Base-by-base conservation (phyloP, 2,888 invertebrate genomes). In the Sympetrum striolatum region DNA sequence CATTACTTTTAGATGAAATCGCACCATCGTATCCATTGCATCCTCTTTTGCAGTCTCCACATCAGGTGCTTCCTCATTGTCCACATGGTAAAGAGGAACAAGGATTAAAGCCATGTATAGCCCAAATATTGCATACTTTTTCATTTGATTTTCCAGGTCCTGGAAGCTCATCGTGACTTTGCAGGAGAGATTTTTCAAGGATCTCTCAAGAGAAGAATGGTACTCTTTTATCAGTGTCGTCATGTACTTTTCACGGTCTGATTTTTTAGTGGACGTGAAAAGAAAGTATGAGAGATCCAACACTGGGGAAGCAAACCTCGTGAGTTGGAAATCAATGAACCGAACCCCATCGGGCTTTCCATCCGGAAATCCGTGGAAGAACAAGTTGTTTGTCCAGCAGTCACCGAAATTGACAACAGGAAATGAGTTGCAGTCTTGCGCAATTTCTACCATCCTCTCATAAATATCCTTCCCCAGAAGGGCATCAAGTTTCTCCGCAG, bases 281-380 rank as follows among this genome's bases (percentile, higher is more conserved):
- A 92, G n/a, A 60, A 92, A 92, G 90, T 92, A 92, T n/a, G 90
- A 90, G 12, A 92, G 39, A 81, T 92, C 92, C 0, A 92, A 58
- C 0, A 90, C 31, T 18, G 92, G 86, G 2, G 92, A 92, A 0
- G 73, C 58, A 10, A 80, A 90, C 18, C 92, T 90, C 2, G 92
- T 58, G 2, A 92, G 37, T 90, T 92, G 92, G 73, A 91, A 92
- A 80, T 92, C 92, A 0, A 92, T 37, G 60, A 92, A 92, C n/a
- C 25, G 37, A 5, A 92, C 39, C 14, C 81, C 90, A 1, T 90
- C 90, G 6, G 92, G 92, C 39, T 91, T 90, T 22, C 90, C 91
- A n/a, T 90, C 64, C 39, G 80, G 79, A 31, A 18, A 39, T 48
- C 80, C 86, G 58, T 90, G 91, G 91, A 91, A 91, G 60, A 91